Percentiles rank a stretch among this genome's conserved stretches.
Conservation (phyloP, 1,140 invertebrate genomes). For the Atta texana region DNA sequence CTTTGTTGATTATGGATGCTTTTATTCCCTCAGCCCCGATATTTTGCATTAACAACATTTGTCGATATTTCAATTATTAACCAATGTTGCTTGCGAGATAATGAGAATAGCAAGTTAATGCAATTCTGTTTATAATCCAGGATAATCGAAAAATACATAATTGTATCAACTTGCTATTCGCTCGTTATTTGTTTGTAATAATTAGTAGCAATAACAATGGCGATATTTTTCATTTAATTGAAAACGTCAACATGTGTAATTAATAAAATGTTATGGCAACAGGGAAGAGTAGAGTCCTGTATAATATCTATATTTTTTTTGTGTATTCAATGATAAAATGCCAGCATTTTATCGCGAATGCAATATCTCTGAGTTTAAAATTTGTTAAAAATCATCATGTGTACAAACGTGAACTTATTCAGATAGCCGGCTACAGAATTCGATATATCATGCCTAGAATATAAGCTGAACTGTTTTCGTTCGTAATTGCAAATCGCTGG, state of each 20-base stretch:
- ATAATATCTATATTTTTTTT: conserved; percentile 13
- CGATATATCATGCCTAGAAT: not conserved
- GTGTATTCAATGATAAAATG: conserved; percentile 1
- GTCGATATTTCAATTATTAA: conserved; percentile 54
- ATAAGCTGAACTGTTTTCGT: not conserved
- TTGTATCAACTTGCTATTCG: conserved; percentile 15
- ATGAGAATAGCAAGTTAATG: conserved; percentile 50
- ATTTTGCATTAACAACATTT: conserved; percentile 50
- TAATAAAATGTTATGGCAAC: conserved; percentile 41
- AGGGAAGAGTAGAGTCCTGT: not conserved
- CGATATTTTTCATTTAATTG: conserved; percentile 39
- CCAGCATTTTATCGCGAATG: not conserved
- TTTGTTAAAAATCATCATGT: conserved; percentile 12
- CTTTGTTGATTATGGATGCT: conserved; percentile 37
- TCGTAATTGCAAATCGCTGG: conserved; percentile 3
- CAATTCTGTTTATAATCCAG: conserved; percentile 38
- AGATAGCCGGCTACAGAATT: too few species aligned
- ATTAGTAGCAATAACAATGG: conserved; percentile 40
- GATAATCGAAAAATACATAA: conserved; percentile 46
- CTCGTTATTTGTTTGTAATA: conserved; percentile 40
- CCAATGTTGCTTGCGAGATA: conserved; percentile 33
- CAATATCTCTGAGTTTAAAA: conserved; percentile 8
- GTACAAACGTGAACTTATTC: not conserved
- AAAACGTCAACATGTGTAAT: conserved; percentile 10
- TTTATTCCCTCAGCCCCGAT: conserved; percentile 3